Evolutionary conservation across 2,888 invertebrate genomes (phyloP).

Genomic region (Synergus japonicus): DNA sequence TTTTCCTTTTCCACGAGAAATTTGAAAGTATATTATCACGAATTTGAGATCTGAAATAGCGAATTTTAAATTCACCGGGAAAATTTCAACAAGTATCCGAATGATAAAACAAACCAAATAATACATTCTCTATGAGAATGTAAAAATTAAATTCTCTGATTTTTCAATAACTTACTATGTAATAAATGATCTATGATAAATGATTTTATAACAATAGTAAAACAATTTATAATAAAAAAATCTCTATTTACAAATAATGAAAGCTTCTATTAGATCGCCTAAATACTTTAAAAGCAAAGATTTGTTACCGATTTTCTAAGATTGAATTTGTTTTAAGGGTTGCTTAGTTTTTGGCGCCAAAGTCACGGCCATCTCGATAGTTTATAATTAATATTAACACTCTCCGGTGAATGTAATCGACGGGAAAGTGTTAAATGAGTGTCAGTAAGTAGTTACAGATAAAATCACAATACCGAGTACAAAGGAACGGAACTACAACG

Average conservation of each 20-base stretch:
- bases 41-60: background rate
- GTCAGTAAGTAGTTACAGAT: slow-evolving; percentile 38
- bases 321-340: background rate
- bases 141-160: slow-evolving; percentile 26
- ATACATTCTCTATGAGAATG: too few relatives aligned
- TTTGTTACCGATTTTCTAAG: background rate
- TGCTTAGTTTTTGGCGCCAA: background rate
- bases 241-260: slow-evolving; percentile 32
- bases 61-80: background rate
- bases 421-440: slow-evolving; percentile 21
- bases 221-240: slow-evolving; percentile 3
- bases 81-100: background rate
- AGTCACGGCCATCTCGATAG: slow-evolving; percentile 34
- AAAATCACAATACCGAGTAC: slow-evolving; percentile 50
- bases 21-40: slow-evolving; percentile 25
- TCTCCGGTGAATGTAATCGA: slow-evolving; percentile 4
- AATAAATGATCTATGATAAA: background rate
- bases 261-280: background rate
- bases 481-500: slow-evolving; percentile 72
- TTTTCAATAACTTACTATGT: slow-evolving; percentile 32
- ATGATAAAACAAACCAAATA: slow-evolving; percentile 6
- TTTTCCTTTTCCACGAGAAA: slow-evolving; percentile 21
- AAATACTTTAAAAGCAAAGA: background rate
- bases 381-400: slow-evolving; percentile 25
- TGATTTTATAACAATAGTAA: slow-evolving; percentile 9